Conservation (phyloP, 1,140 invertebrate species). For the Hyles euphorbiae region DNA sequence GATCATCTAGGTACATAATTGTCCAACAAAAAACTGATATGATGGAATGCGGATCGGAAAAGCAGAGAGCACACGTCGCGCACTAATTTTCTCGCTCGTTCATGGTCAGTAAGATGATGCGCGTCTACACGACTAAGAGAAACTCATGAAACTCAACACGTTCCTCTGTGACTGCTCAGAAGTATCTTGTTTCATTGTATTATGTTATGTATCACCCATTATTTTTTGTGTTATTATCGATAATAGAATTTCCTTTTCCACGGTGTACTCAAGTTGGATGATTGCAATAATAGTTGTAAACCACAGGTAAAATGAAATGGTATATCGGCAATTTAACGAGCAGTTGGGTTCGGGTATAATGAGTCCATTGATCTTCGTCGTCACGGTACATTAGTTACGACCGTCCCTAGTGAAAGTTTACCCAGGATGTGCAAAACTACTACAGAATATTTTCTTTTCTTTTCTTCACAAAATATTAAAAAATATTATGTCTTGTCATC, state of each 20-base stretch:
- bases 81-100: constrained; percentile 61
- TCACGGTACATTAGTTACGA: constrained; percentile 35
- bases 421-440: not conserved
- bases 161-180: no score
- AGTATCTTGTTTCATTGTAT: no score
- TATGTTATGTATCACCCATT: no score
- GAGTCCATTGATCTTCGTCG: constrained; percentile 6
- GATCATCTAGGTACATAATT: constrained; percentile 35
- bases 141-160: constrained; percentile 47
- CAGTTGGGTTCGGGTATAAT: no score
- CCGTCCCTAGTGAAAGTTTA: constrained; percentile 29
- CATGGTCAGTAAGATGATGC: constrained; percentile 54
- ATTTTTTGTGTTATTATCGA: no score
- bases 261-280: not conserved
- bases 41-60: constrained; percentile 68
- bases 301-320: not conserved
- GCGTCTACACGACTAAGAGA: constrained; percentile 40
- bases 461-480: not conserved
- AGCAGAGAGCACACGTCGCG: constrained; percentile 47
- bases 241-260: no score
- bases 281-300: not conserved
- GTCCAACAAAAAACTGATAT: constrained; percentile 46
- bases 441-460: not conserved
- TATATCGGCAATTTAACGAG: no score
- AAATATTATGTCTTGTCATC: no score